Conservation (phyloP, 2,113 vertebrate species). For the Bothrops jararaca region DNA sequence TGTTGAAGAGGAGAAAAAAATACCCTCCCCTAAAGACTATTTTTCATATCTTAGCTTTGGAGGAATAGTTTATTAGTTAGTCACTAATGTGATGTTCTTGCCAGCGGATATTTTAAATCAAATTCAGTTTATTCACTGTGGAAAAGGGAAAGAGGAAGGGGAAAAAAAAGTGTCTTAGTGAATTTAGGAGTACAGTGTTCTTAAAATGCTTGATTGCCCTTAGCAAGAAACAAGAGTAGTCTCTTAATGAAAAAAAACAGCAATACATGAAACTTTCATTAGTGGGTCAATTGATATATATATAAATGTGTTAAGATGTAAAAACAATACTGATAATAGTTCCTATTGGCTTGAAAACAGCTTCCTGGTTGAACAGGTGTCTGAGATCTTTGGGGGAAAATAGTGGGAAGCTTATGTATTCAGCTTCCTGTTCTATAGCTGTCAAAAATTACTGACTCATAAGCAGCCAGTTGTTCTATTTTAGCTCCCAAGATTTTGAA, state of each 20-base stretch:
- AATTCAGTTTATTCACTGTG: neutral
- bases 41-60: neutral
- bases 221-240: neutral
- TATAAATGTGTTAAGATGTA: constrained; percentile 6
- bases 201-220: neutral
- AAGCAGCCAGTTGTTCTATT: constrained; percentile 15
- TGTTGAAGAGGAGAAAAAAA: neutral
- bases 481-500: neutral
- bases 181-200: neutral
- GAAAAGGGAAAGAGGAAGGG: neutral
- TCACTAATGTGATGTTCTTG: neutral
- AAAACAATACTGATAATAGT: constrained; percentile 1
- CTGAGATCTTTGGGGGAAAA: constrained; percentile 44
- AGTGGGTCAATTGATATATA: constrained; percentile 4
- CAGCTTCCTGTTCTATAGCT: constrained; percentile 52
- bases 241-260: neutral
- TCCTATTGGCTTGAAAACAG: constrained; percentile 2
- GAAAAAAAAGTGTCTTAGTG: neutral
- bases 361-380: constrained; percentile 15
- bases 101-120: neutral
- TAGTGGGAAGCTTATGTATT: constrained; percentile 49
- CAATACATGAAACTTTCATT: neutral
- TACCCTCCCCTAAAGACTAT: too few relatives aligned
- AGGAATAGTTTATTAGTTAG: neutral
- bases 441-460: constrained; percentile 53